These are phyloP conservation scores for Thymelicus lineola DNA, from an alignment of 2,888 invertebrate species.

Conservation along the genomic window DNA sequence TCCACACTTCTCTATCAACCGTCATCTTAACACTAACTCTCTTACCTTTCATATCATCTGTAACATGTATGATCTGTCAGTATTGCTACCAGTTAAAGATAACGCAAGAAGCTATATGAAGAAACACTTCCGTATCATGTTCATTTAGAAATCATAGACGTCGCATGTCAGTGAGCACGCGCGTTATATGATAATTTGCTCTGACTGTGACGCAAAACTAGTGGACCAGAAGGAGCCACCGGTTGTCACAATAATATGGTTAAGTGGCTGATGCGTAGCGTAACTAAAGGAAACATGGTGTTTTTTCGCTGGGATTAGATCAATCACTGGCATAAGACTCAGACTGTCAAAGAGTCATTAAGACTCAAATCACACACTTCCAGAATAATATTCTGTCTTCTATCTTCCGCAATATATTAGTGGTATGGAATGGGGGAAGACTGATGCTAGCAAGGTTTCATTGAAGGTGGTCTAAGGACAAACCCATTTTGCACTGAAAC, in stretches of 20 bases:
- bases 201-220: conserved; percentile 34
- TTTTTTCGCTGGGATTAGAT: not conserved
- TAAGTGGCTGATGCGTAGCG: not conserved
- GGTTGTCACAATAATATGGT: conserved; percentile 1
- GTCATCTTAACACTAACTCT: too few relatives aligned
- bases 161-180: conserved; percentile 33
- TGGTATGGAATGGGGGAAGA: too few relatives aligned
- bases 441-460: too few relatives aligned
- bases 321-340: too few relatives aligned
- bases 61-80: not conserved
- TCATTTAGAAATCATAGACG: conserved; percentile 33
- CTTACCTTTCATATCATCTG: too few relatives aligned
- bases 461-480: too few relatives aligned
- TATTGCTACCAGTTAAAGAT: not conserved
- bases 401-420: too few relatives aligned
- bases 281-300: not conserved
- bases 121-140: conserved; percentile 37
- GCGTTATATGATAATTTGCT: conserved; percentile 29
- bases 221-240: conserved; percentile 24
- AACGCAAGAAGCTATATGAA: conserved; percentile 29
- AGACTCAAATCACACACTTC: too few relatives aligned
- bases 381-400: too few relatives aligned
- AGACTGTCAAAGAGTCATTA: too few relatives aligned
- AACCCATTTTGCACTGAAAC: too few relatives aligned
- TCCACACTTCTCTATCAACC: too few relatives aligned